Conservation (phyloP, 92 coral and sea anemone genomes). For the Epizoanthus stellaris region DNA sequence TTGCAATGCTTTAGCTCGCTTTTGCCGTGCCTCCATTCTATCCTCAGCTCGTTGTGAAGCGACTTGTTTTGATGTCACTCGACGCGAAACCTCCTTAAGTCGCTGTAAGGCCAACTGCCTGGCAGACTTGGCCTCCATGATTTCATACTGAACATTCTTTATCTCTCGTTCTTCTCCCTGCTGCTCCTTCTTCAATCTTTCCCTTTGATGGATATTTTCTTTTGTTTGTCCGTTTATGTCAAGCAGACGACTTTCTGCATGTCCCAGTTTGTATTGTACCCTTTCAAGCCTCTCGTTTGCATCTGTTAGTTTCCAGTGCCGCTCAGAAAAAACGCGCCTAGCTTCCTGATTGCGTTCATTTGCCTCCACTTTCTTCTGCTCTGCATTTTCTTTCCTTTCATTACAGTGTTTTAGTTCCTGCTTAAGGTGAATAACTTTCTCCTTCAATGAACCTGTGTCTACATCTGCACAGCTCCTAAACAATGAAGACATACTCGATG, state of each 20-base stretch:
- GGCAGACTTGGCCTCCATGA: constrained; percentile 71
- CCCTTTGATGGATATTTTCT: constrained; percentile 65
- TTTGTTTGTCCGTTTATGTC: constrained; percentile 57
- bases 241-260: constrained; percentile 55
- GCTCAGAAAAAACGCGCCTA: constrained; percentile 57
- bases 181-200: constrained; percentile 61
- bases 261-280: constrained; percentile 63
- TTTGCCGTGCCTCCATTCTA: constrained; percentile 56
- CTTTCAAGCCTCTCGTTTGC: constrained; percentile 74
- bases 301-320: constrained; percentile 70
- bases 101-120: constrained; percentile 67
- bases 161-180: constrained; percentile 62
- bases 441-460: constrained; percentile 83
- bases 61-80: constrained; percentile 49
- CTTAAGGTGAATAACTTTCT: constrained; percentile 79
- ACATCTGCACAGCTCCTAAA: constrained; percentile 49
- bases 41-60: constrained; percentile 73
- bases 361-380: constrained; percentile 62
- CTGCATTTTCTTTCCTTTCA: constrained; percentile 66
- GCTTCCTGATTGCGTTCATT: constrained; percentile 72
- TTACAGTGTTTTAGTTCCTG: constrained; percentile 69
- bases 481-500: constrained; percentile 38
- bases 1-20: constrained; percentile 67
- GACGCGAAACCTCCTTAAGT: constrained; percentile 57
- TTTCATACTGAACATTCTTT: constrained; percentile 65